phyloP scores from a whole-genome alignment of 2,797 vertebrate species.

The Avahi laniger region DNA sequence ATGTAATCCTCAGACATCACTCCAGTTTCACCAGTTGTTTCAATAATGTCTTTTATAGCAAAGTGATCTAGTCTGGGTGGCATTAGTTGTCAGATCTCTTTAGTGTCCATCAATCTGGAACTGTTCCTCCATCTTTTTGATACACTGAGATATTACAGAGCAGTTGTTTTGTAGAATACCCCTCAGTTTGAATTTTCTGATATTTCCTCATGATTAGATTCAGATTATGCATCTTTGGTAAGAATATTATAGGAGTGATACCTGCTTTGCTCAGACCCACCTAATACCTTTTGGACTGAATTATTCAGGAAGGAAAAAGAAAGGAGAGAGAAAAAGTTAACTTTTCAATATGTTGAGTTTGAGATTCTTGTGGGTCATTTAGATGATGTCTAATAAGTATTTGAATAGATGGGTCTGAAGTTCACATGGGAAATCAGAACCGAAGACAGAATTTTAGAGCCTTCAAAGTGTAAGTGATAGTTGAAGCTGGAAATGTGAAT shows the following conservation, averaged over 20 bases:
- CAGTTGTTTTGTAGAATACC: background rate
- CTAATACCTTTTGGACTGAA: background rate
- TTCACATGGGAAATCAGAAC: background rate
- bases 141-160: background rate
- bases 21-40: background rate
- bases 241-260: background rate
- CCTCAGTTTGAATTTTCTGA: background rate
- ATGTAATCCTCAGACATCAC: background rate
- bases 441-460: background rate
- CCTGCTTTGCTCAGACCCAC: background rate
- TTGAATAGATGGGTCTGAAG: background rate
- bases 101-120: background rate
- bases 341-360: background rate
- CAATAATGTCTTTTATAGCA: background rate
- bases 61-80: background rate
- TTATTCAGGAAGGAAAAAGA: background rate
- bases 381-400: background rate
- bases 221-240: background rate
- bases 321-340: background rate
- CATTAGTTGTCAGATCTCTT: background rate
- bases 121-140: background rate
- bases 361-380: background rate
- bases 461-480: background rate
- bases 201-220: background rate
- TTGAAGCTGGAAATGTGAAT: background rate